phyloP scores from a whole-genome alignment of 2,797 vertebrate species.

The Betta splendens region DNA sequence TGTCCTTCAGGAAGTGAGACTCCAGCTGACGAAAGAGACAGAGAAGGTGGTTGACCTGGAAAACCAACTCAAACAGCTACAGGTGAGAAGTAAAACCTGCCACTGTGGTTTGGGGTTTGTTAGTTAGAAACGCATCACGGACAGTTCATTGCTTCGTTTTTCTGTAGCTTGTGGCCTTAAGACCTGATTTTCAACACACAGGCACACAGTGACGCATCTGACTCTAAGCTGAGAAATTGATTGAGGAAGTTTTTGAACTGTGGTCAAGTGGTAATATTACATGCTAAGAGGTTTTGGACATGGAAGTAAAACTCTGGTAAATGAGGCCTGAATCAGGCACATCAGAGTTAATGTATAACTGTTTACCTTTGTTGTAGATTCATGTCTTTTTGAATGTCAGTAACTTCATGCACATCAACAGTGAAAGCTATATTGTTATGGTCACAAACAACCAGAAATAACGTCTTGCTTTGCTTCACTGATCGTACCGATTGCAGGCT shows the following conservation, averaged over 20 bases:
- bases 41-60: conserved; percentile 70
- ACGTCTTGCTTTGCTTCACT: conserved; percentile 54
- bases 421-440: conserved; percentile 45
- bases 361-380: conserved; percentile 1
- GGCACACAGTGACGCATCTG: no score
- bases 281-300: background rate
- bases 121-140: no score
- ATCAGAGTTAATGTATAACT: background rate
- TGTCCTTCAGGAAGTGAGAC: conserved; percentile 76
- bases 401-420: conserved; percentile 24
- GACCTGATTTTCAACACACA: no score
- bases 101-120: no score
- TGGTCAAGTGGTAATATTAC: background rate
- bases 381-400: conserved; percentile 19
- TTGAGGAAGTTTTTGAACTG: background rate
- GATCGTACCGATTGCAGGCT: conserved; percentile 76
- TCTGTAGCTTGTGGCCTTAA: no score
- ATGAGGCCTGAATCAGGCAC: background rate
- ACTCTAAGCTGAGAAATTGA: no score
- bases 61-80: conserved; percentile 76
- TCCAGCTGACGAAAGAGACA: conserved; percentile 77
- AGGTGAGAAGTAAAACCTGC: conserved; percentile 77
- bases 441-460: conserved; percentile 60
- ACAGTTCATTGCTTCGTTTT: no score
- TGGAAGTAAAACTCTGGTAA: conserved; percentile 16